These are phyloP conservation scores for Ichneumoninae sp. DNA, from an alignment of 2,888 invertebrate genomes.

Conservation along the genomic window DNA sequence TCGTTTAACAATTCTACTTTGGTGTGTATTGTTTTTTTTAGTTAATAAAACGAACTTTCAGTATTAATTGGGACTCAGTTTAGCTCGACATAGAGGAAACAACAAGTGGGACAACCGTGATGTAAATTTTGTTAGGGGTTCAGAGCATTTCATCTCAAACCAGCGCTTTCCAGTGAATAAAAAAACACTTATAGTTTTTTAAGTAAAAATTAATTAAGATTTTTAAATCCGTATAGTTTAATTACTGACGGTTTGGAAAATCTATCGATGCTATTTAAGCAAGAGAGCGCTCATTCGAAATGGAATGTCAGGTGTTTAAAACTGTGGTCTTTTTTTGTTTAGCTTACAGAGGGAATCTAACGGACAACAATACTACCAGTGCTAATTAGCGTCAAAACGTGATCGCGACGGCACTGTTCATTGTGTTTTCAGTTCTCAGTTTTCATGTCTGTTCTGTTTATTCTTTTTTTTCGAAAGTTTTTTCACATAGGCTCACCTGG, in stretches of 20 bases:
- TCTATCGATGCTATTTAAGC: not conserved
- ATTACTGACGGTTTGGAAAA: not conserved
- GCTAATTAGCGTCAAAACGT: constrained; percentile 41
- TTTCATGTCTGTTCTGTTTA: constrained; percentile 34
- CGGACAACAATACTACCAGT: constrained; percentile 13
- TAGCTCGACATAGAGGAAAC: constrained; percentile 7
- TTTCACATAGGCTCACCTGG: constrained; percentile 88
- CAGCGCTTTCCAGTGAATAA: not conserved
- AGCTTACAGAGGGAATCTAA: constrained; percentile 24
- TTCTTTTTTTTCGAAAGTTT: constrained; percentile 57
- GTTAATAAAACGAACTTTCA: constrained; percentile 7
- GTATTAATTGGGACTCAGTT: constrained; percentile 20
- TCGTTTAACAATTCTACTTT: constrained; percentile 31
- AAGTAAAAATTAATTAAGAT: not conserved
- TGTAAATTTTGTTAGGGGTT: constrained; percentile 8
- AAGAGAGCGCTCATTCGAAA: not conserved
- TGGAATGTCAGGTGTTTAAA: not conserved
- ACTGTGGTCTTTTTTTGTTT: constrained; percentile 4
- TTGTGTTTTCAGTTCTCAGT: constrained; percentile 20
- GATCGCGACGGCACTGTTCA: constrained; percentile 48
- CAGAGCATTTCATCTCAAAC: not conserved
- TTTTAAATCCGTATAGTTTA: not conserved
- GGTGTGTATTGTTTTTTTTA: constrained; percentile 1
- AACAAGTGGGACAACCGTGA: constrained; percentile 2
- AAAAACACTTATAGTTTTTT: not conserved